Percentiles rank a stretch among this genome's conserved stretches.
Conservation (phyloP, 1,140 invertebrate genomes). For the Schlechtendalia chinensis region DNA sequence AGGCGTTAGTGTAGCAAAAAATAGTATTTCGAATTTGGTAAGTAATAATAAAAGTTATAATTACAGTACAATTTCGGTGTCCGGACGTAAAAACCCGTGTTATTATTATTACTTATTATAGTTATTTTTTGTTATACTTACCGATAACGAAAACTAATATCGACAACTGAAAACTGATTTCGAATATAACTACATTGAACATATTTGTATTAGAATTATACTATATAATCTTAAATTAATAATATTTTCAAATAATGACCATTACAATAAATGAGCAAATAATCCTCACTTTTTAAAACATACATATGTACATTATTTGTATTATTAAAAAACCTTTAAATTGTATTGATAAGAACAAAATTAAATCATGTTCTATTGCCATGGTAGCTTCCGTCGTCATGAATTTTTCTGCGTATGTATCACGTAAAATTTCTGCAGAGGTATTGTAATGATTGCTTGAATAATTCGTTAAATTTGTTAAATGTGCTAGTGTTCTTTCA, state of each 20-base stretch:
- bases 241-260: no score
- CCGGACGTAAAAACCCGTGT: not conserved
- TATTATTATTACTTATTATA: not conserved
- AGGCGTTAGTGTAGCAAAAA: conserved; percentile 8
- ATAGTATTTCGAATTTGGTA: conserved; percentile 8
- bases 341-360: not conserved
- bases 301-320: no score
- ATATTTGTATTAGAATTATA: no score
- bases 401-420: not conserved
- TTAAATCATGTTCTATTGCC: not conserved
- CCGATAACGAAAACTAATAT: no score
- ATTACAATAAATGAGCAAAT: no score
- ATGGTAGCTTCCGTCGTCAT: not conserved
- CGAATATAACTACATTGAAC: no score
- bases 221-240: no score
- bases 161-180: no score
- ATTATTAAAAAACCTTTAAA: conserved; percentile 1
- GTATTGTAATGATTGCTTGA: conserved; percentile 4
- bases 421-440: not conserved
- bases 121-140: no score
- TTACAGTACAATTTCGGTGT: not conserved
- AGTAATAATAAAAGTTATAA: conserved; percentile 14
- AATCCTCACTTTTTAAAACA: no score
- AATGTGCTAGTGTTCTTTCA: not conserved
- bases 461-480: conserved; percentile 14